Conservation (phyloP, 2,888 invertebrate genomes). For the Acrobasis consociella region DNA sequence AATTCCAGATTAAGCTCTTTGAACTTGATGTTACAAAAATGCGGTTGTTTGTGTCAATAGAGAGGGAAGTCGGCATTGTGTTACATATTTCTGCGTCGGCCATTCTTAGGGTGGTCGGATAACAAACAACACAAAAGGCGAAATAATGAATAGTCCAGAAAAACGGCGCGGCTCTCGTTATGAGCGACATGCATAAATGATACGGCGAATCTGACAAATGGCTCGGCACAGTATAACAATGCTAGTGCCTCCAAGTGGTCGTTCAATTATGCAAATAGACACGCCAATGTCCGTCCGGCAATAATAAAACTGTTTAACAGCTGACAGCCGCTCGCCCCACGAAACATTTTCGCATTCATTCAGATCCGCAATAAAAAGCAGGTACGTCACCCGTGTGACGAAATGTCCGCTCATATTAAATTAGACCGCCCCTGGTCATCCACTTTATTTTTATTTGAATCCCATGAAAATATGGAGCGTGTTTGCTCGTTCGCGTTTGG, state of each 20-base stretch:
- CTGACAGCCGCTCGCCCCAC: slow-evolving; percentile 70
- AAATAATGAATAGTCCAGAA: slow-evolving; percentile 80
- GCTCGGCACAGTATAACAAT: slow-evolving; percentile 81
- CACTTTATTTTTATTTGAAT: slow-evolving; percentile 81
- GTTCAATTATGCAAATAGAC: slow-evolving; percentile 84
- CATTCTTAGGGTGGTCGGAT: slow-evolving; percentile 63
- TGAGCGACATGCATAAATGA: slow-evolving; percentile 81
- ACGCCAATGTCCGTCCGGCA: slow-evolving; percentile 73
- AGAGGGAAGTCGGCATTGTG: slow-evolving; percentile 57
- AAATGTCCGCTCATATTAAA: slow-evolving; percentile 77
- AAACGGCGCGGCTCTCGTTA: slow-evolving; percentile 75
- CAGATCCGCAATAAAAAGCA: slow-evolving; percentile 73
- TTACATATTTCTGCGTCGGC: slow-evolving; percentile 57
- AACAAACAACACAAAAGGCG: slow-evolving; percentile 73
- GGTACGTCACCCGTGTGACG: slow-evolving; percentile 71
- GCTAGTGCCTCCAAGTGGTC: slow-evolving; percentile 79
- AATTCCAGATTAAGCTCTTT: slow-evolving; percentile 70
- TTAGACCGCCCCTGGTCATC: slow-evolving; percentile 74
- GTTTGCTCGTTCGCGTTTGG: slow-evolving; percentile 67
- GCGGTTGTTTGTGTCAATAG: slow-evolving; percentile 66
- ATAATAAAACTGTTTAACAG: slow-evolving; percentile 82
- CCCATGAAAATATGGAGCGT: slow-evolving; percentile 78
- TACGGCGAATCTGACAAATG: slow-evolving; percentile 81
- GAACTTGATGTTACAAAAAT: slow-evolving; percentile 69
- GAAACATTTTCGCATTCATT: slow-evolving; percentile 70